These are phyloP conservation scores for Acyrthosiphon pisum DNA, from an alignment of 1,140 invertebrate species.

Conservation along the genomic window DNA sequence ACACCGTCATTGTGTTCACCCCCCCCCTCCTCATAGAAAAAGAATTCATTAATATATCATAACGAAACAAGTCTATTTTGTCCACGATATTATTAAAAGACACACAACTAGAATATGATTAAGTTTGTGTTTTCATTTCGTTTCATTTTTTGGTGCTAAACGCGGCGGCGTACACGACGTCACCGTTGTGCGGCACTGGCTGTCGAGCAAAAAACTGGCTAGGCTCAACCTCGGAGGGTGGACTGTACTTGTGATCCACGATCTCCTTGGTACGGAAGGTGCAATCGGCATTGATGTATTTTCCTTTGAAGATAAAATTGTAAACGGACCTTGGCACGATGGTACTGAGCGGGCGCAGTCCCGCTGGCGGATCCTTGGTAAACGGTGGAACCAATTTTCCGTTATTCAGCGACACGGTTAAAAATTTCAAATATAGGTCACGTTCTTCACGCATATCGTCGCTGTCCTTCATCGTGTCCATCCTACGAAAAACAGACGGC, in stretches of 20 bases:
- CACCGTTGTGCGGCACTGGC: not conserved
- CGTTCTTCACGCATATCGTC: conserved; percentile 25
- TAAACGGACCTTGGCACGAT: conserved; percentile 13
- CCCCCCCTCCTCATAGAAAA: not conserved
- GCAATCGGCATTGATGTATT: not conserved
- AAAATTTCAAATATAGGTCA: conserved; percentile 33
- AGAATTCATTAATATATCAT: not conserved
- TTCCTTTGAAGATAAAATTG: conserved; percentile 25
- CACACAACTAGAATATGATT: not conserved
- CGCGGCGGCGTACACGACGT: not conserved
- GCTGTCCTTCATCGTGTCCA: not conserved
- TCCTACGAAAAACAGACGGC: not conserved
- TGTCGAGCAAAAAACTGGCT: not conserved
- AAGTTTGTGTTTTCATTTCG: not conserved
- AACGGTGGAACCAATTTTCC: conserved; percentile 10
- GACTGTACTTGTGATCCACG: not conserved
- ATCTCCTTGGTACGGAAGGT: not conserved
- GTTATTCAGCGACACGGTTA: conserved; percentile 17
- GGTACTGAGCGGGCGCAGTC: not conserved
- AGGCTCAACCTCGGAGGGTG: not conserved
- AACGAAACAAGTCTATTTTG: not conserved
- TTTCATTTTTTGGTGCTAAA: conserved; percentile 15
- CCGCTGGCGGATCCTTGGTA: not conserved
- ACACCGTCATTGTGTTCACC: not conserved
- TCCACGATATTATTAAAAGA: not conserved